Percentiles rank a stretch among this genome's conserved stretches.
Evolutionary conservation across 2,888 invertebrate genomes (phyloP).

Genomic region (Xestia sexstrigata): DNA sequence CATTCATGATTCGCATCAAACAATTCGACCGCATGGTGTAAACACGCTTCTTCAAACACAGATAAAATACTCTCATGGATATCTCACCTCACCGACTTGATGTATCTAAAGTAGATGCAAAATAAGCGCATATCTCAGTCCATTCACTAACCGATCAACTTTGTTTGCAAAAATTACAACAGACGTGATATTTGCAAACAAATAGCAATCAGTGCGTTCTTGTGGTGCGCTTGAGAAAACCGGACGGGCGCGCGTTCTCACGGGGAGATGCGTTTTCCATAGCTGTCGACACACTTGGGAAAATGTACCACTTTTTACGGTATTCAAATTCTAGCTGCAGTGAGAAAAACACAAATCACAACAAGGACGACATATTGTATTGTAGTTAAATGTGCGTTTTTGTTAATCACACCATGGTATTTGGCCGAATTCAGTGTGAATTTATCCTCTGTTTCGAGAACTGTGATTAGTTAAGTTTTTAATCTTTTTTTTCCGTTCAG

Average conservation of each 20-base stretch:
- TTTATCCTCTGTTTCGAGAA: background rate
- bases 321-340: background rate
- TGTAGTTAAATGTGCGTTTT: background rate
- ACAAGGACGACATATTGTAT: background rate
- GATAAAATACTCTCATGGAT: background rate
- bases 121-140: conserved; percentile 59
- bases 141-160: conserved; percentile 63
- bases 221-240: conserved; percentile 82
- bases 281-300: conserved; percentile 69
- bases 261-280: conserved; percentile 74
- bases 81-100: conserved; percentile 27
- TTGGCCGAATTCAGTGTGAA: background rate
- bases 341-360: background rate
- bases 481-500: background rate
- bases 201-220: conserved; percentile 75
- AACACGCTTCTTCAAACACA: conserved; percentile 14
- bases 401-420: too few species aligned
- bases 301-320: background rate
- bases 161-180: conserved; percentile 72
- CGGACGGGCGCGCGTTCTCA: conserved; percentile 80
- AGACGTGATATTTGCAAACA: conserved; percentile 83
- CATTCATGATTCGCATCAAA: conserved; percentile 2
- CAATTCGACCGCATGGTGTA: background rate
- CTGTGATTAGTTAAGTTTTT: background rate
- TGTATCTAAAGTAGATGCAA: conserved; percentile 39